Base-by-base conservation (phyloP, 1,140 invertebrate species). In the Diorhabda carinulata region DNA sequence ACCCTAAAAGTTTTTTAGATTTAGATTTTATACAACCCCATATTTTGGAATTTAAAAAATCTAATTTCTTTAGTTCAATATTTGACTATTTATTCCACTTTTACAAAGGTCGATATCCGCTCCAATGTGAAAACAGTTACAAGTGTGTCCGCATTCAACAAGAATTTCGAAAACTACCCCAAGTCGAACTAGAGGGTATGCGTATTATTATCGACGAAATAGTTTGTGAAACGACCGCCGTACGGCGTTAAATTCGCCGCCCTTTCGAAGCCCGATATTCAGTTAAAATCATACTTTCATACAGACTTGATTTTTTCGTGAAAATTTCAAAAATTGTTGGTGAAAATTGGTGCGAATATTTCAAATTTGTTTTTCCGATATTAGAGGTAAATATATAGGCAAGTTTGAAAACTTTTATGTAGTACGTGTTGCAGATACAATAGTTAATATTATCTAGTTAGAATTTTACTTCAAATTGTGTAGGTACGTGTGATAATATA, bases 251-350 rank as follows among this genome's bases (percentile, higher is more conserved):
- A 67, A 57, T 63, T 69, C 67, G 67, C 67, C 67, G 67, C 70
- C 70, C 70, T 72, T 58, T 62, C 56, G 68, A 68, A 64, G 70
- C 65, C 70, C 70, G 67, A 64, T 62, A 61, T 63, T 72, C 68
- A 69, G 68, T 69, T 59, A 61, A 43, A 5, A 43, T 43, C 61
- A n/a, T 43, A 62, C 43, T 43, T 62, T n/a, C 42, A 62, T 3
- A 6, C n/a, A 62, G 61, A 43, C 43, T 43, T 44, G 6, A 43
- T 41, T 43, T n/a, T 2, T 4, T 62, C 61, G 6, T n/a, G 42
- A 43, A 62, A n/a, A 43, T 62, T 62, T 43, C 4, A 6, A 42
- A 62, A 44, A 43, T 62, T 2, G 61, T 47, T 10, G 43, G 43
- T 44, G 61, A 47, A 62, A 43, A 52, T 6, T 52, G 6, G 6